A percentile compares a stretch with the other conserved stretches of the same genome.
Conservation (phyloP, 2,888 invertebrate genomes). For the Macaria notata region DNA sequence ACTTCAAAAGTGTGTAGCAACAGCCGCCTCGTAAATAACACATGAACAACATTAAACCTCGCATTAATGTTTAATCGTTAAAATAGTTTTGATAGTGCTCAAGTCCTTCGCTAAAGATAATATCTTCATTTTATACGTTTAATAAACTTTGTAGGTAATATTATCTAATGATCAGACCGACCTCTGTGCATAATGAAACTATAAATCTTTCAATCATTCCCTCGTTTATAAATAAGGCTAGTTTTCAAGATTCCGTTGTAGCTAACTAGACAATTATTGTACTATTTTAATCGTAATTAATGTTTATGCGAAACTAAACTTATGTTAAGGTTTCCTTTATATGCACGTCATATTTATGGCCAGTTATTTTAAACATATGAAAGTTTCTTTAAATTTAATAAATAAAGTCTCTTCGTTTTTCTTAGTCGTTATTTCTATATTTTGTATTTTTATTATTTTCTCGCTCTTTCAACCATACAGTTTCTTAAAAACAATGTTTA, state of each 20-base stretch:
- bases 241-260: conserved; percentile 6
- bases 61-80: conserved; percentile 37
- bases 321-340: no score
- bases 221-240: conserved; percentile 31
- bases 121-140: conserved; percentile 47
- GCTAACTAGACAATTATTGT: no score
- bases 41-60: conserved; percentile 34
- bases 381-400: no score
- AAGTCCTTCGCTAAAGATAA: conserved; percentile 40
- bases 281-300: no score
- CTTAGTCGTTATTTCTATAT: no score
- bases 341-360: no score
- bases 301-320: no score
- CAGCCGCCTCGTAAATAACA: conserved; percentile 48
- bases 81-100: conserved; percentile 45
- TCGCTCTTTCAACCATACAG: no score
- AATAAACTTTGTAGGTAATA: conserved; percentile 46
- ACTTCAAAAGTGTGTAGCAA: conserved; percentile 31
- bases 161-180: conserved; percentile 40
- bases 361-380: no score
- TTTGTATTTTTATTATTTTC: no score
- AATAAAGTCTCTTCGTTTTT: no score
- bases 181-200: conserved; percentile 40
- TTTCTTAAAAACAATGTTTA: no score
- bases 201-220: conserved; percentile 44